Evolutionary conservation across 2,888 invertebrate genomes (phyloP), one percentile per base, ranked within the genome.

Genomic region (Linnaemya tessellans): DNA sequence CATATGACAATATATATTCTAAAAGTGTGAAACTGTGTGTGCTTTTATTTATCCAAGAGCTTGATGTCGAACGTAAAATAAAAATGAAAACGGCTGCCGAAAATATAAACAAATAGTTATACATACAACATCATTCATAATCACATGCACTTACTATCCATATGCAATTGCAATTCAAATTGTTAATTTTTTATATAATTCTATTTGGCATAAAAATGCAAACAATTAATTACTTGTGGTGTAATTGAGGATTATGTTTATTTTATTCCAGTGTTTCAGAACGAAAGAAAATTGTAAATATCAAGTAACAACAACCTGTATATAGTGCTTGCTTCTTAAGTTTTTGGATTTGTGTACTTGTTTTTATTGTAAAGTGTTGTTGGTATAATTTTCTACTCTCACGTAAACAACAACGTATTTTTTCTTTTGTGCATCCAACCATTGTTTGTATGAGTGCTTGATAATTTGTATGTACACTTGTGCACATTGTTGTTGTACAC

Each of bases 301-400:
- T 62, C 3, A 18, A 49, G 13, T 20, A 58, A 56, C 38, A 80
- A 60, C 41, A 78, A 58, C 38, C n/a, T 60, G 41, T 62, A 54
- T 43, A 46, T 41, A 79, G 78, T 83, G 86, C 64, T 86, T 79
- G 68, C 67, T 54, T 80, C 85, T 80, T 85, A 77, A 85, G 83
- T 85, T 49, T 75, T 81, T 84, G 13, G 9, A 68, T 79, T 18
- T 60, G 22, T 20, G 13, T 20, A 43, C 13, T 13, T 58, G 30
- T 68, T 68, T 22, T 56, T 65, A 9, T 54, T 81, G 54, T 38
- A 54, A 75, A 60, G 11, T 4, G 54, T 54, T 1, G 30, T 64
- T 54, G 1, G 30, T 64, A 67, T 51, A 62, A 41, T 18, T 68
- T 58, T 60, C 41, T 67, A 67, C 18, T 49, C 56, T 43, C 56